Conservation (phyloP, 2,888 invertebrate species). For the Isoperla grammatica region DNA sequence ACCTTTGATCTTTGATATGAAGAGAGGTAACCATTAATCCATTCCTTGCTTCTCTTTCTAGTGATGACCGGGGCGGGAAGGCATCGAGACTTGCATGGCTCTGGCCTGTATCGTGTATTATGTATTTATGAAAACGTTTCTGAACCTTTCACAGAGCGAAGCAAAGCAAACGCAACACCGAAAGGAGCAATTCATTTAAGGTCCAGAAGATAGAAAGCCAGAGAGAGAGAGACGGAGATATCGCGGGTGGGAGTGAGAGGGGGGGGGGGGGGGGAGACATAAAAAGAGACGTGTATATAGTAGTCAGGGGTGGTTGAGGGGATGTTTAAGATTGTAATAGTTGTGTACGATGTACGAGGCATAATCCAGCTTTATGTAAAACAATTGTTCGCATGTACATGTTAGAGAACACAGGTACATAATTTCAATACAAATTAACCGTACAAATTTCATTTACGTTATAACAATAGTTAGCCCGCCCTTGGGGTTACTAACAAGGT, state of each 20-base stretch:
- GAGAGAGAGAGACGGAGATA: slow-evolving; percentile 6
- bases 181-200: slow-evolving; percentile 21
- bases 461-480: no score
- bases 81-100: not conserved
- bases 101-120: slow-evolving; percentile 16
- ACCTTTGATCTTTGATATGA: slow-evolving; percentile 45
- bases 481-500: no score
- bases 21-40: slow-evolving; percentile 46
- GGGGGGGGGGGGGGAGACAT: slow-evolving; percentile 5
- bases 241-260: slow-evolving; percentile 1
- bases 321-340: no score
- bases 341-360: no score
- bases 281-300: slow-evolving; percentile 12
- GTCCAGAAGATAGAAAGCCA: slow-evolving; percentile 6
- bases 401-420: no score
- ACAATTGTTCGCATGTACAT: no score
- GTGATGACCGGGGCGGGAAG: not conserved
- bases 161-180: slow-evolving; percentile 11
- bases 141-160: slow-evolving; percentile 17
- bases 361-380: no score
- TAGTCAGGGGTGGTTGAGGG: not conserved
- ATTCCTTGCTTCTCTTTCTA: slow-evolving; percentile 11
- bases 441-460: no score
- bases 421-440: no score
- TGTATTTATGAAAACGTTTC: slow-evolving; percentile 22